Conservation (phyloP, 2,113 vertebrate genomes). For the Paratilapia polleni region DNA sequence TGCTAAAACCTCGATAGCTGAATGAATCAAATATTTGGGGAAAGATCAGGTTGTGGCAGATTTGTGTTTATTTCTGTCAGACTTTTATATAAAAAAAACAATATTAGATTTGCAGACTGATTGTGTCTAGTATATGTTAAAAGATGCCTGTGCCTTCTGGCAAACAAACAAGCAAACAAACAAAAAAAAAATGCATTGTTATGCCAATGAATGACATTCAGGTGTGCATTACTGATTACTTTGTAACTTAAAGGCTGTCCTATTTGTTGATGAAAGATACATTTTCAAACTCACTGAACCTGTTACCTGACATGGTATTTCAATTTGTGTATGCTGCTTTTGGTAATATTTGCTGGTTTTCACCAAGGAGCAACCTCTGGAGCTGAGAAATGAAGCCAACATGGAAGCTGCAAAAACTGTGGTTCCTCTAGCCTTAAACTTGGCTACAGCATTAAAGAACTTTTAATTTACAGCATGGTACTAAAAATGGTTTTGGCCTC, state of each 20-base stretch:
- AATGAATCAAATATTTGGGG: constrained; percentile 6
- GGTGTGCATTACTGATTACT: too few species aligned
- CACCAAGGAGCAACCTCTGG: too few species aligned
- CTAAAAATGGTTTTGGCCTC: neutral
- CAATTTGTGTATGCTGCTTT: neutral
- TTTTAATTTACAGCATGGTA: neutral
- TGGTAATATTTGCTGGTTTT: neutral
- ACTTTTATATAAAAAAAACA: neutral
- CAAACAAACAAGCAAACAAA: neutral
- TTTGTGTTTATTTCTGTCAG: neutral
- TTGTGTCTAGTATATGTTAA: neutral
- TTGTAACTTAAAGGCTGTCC: too few species aligned
- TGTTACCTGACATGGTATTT: neutral
- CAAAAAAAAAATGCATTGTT: neutral
- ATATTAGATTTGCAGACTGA: neutral
- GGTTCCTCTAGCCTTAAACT: neutral
- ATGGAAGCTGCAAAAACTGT: too few species aligned
- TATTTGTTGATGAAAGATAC: too few species aligned
- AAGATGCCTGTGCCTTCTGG: neutral
- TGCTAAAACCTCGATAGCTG: neutral
- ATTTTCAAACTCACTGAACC: neutral
- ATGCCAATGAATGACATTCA: neutral
- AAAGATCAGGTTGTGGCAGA: neutral
- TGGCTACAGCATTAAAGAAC: neutral
- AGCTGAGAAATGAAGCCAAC: too few species aligned